These are phyloP conservation scores for Brenthis daphne DNA, from an alignment of 2,888 invertebrate species.

Conservation along the genomic window DNA sequence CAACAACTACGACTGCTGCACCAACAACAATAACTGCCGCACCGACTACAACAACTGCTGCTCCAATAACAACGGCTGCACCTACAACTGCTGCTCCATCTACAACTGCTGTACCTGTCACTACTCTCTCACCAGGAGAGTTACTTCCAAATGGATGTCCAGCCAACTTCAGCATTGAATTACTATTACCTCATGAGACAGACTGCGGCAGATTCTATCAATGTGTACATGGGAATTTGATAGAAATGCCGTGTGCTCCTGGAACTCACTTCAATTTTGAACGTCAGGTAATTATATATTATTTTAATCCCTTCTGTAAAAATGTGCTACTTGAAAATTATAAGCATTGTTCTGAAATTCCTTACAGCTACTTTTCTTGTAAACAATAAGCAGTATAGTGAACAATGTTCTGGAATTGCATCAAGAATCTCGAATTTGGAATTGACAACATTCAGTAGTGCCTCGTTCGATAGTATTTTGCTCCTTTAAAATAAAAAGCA, in stretches of 20 bases:
- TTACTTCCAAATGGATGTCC: conserved; percentile 7
- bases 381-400: too few species aligned
- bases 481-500: too few species aligned
- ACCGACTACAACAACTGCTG: conserved; percentile 23
- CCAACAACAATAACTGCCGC: conserved; percentile 21
- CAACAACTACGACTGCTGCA: conserved; percentile 27
- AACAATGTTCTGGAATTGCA: too few species aligned
- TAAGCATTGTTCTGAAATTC: not conserved
- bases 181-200: conserved; percentile 6
- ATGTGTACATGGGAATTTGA: conserved; percentile 7
- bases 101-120: not conserved
- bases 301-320: too few species aligned
- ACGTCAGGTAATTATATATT: conserved; percentile 22
- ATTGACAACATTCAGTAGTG: too few species aligned
- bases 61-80: not conserved
- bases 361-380: too few species aligned
- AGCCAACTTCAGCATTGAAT: not conserved
- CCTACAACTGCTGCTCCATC: not conserved
- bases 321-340: too few species aligned
- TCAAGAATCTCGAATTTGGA: too few species aligned
- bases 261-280: conserved; percentile 17
- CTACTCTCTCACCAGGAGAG: not conserved
- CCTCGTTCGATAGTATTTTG: too few species aligned
- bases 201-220: conserved; percentile 22
- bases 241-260: conserved; percentile 21